Conservation (phyloP, 1,140 invertebrate species). For the Zaprionus africanus region DNA sequence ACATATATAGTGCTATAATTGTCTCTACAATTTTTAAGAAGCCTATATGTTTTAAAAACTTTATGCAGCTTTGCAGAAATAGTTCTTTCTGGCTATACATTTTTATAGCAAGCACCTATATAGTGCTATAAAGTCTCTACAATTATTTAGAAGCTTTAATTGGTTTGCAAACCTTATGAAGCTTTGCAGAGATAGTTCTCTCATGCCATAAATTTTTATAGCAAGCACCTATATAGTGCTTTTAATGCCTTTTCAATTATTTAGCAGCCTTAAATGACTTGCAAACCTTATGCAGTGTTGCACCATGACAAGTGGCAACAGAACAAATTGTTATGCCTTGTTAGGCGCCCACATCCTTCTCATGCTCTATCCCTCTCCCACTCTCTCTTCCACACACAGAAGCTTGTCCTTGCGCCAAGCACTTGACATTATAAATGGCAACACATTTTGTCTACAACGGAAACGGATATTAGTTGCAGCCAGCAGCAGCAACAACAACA, state of each 20-base stretch:
- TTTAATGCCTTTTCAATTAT: background rate
- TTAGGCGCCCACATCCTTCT: constrained; percentile 36
- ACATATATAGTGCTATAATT: background rate
- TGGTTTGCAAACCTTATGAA: too few species aligned
- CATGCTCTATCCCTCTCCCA: constrained; percentile 1
- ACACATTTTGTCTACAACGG: constrained; percentile 83
- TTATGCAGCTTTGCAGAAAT: background rate
- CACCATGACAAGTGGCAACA: constrained; percentile 11
- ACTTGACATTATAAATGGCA: constrained; percentile 81
- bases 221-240: background rate
- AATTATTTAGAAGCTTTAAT: too few species aligned
- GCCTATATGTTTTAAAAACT: background rate
- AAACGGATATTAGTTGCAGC: constrained; percentile 83
- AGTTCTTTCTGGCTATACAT: too few species aligned
- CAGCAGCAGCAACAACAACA: constrained; percentile 37
- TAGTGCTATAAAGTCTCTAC: too few species aligned
- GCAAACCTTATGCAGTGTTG: constrained; percentile 5
- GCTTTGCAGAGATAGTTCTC: too few species aligned
- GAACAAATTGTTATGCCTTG: constrained; percentile 64
- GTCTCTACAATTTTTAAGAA: background rate
- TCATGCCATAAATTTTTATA: background rate
- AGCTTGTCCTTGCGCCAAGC: constrained; percentile 45
- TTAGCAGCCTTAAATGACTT: background rate
- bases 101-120: too few species aligned
- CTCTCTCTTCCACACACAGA: background rate